Evolutionary conservation across 2,797 vertebrate species (phyloP), one percentile per base, ranked within the genome.

Genomic region (Falco berigora): DNA sequence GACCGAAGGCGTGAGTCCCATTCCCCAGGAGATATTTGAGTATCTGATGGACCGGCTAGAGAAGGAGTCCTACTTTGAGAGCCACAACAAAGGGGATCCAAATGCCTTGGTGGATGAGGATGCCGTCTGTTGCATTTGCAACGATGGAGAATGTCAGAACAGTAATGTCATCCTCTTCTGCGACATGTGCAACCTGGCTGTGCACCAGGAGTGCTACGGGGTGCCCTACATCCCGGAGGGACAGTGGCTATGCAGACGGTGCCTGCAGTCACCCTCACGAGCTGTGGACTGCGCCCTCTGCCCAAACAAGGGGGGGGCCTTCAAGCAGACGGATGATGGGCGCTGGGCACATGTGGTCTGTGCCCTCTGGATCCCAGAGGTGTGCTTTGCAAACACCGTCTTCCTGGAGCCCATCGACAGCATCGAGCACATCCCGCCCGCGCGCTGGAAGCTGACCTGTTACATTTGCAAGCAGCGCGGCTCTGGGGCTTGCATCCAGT

Each of bases 161-260:
- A 99, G 99, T 98, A 99, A 99, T 1, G 99, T 99, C 82, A 99
- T 99, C 98, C 98, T 99, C 75, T 99, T 99, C 97, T 99, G 99
- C 15, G 99, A 99, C 98, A 99, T 99, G 99, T 99, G 99, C 97
- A 99, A 99, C 98, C 97, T 99, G 97, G 99, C 99, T 0, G 99
- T 99, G 36, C 99, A 99, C 96, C 99, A 99, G 96, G 99, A 99
- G 98, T 99, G 99, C 97, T 99, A 99, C 1, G 99, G 99, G 12
- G 99, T 99, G 62, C 99, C 99, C 82, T 99, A 99, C 93, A 99
- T 99, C 97, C 99, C 99, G 0, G 99, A 99, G 97, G 99, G 99
- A 92, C 99, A 99, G 97, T 99, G 99, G 99, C 97, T 99, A 14
- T 99, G 99, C 95, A 98, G 99, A 28, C 99, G 99, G 92, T 99